Evolutionary conservation across 2,113 vertebrate genomes (phyloP), one percentile per base, ranked within the genome.

Genomic region (Pelecanus crispus): DNA sequence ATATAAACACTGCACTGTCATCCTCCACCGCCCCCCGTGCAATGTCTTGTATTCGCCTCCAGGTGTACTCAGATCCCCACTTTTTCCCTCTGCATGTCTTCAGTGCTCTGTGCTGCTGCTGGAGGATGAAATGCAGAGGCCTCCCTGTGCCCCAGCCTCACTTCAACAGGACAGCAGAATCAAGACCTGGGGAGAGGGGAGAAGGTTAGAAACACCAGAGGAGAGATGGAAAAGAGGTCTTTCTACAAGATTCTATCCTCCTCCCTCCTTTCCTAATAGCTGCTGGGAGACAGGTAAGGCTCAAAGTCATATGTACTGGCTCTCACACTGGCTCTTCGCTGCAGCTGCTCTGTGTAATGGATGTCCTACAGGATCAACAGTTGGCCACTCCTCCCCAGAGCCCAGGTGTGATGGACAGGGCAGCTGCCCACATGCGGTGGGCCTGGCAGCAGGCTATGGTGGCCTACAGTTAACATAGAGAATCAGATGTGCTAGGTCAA

Each of bases 251-350:
- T 36, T 61, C 32, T 59, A 7, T n/a, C 9, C 18, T 52, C 26
- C 28, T 38, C 25, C 36, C 31, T 62, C 31, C 29, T 45, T 62
- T 31, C 40, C 20, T n/a, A 40, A 61, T 40, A 68, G 55, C 62
- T 83, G n/a, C 71, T 55, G 45, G 26, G 49, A 68, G 29, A 26
- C 17, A 42, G 8, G 7, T 29, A 45, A 62, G 29, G 40, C 29
- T 67, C 38, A 34, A 34, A 81, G 38, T 36, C 0, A 0, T 11
- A 49, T 0, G 2, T 29, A 36, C n/a, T 50, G 52, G 32, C 61
- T 68, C 32, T 73, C 61, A 44, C 17, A 28, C 5, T 63, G 47
- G 36, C 52, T 66, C 44, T 17, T 44, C 4, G 3, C 52, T 45
- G 61, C 36, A 74, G 36, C 14, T 5, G 4, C 45, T 81, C 45